Base-by-base conservation (phyloP, 2,797 vertebrate genomes). In the Xyrichtys novacula region DNA sequence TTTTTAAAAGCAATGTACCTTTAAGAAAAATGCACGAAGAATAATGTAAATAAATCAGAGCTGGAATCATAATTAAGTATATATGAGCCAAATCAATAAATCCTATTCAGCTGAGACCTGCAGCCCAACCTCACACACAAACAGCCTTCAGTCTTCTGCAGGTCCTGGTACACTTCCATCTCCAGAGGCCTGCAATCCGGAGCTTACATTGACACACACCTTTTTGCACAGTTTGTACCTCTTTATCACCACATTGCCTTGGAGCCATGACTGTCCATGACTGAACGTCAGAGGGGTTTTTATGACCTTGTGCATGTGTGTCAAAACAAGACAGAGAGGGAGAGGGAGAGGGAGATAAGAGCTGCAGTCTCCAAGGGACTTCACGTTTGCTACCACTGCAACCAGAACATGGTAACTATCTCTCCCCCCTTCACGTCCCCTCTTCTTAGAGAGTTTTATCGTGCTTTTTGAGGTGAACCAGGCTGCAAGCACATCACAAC, bases 81-180 rank as follows among this genome's bases (percentile, higher is more conserved):
- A 12, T 42, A 90, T 88, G 59, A 78, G 49, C 9, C 34, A 40
- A 48, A 78, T 87, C 10, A 86, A 87, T 85, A 76, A 83, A 71
- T 70, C 3, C 74, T 57, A 68, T 26, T 65, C 57, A 60, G n/a
- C 20, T 46, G 15, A 56, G 6, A 70, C 26, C 6, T 20, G 39
- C 46, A 53, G 38, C 34, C 61, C 12, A 65, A 25, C 0, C 39
- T 61, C 36, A 0, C 36, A 31, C 12, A n/a, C 8, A 34, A 34
- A 34, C 11, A 34, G 2, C 32, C 14, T 7, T 19, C 10, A 53
- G 19, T 28, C 26, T 16, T 9, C 28, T 63, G n/a, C 12, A 54
- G 49, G 49, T 58, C 1, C 14, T 76, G 25, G 40, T 55, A 46
- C 12, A 47, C 47, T 40, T 81, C 28, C 40, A 59, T 40, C 22